Conservation (phyloP, 2,113 vertebrate genomes). For the Urocitellus parryii region DNA sequence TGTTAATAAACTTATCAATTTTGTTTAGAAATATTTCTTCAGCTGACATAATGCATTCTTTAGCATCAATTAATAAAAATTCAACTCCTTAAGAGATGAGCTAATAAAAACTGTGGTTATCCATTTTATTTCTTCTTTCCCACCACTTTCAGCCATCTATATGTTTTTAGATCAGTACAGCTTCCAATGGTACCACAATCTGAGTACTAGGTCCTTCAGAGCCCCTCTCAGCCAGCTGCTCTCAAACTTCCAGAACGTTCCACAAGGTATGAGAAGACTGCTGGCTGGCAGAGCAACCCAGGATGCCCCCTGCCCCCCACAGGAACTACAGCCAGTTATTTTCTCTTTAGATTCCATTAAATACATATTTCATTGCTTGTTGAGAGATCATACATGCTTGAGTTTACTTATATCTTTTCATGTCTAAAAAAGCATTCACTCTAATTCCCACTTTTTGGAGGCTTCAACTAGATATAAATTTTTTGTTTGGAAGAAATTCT, state of each 20-base stretch:
- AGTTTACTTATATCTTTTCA: not conserved
- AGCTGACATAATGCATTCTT: constrained; percentile 84
- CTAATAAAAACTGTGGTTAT: too few relatives aligned
- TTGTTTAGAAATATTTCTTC: constrained; percentile 86
- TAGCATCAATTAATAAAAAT: constrained; percentile 91
- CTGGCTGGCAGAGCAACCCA: too few relatives aligned
- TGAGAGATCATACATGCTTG: not conserved
- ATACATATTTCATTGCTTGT: not conserved
- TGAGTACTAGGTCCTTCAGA: too few relatives aligned
- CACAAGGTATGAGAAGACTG: too few relatives aligned
- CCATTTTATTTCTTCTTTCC: too few relatives aligned
- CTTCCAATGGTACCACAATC: too few relatives aligned
- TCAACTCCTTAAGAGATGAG: constrained; percentile 89
- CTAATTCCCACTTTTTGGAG: not conserved
- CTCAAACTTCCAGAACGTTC: too few relatives aligned
- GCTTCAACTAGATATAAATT: not conserved
- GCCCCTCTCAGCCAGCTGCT: too few relatives aligned
- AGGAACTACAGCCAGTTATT: too few relatives aligned
- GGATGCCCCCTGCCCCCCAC: too few relatives aligned
- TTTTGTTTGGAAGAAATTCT: not conserved
- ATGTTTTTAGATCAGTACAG: too few relatives aligned
- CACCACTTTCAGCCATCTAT: too few relatives aligned
- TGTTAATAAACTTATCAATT: constrained; percentile 90
- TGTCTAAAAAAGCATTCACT: not conserved
- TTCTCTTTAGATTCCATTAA: not conserved